phyloP scores from a whole-genome alignment of 1,140 invertebrate genomes.

The Venustaconcha ellipsiformis region DNA sequence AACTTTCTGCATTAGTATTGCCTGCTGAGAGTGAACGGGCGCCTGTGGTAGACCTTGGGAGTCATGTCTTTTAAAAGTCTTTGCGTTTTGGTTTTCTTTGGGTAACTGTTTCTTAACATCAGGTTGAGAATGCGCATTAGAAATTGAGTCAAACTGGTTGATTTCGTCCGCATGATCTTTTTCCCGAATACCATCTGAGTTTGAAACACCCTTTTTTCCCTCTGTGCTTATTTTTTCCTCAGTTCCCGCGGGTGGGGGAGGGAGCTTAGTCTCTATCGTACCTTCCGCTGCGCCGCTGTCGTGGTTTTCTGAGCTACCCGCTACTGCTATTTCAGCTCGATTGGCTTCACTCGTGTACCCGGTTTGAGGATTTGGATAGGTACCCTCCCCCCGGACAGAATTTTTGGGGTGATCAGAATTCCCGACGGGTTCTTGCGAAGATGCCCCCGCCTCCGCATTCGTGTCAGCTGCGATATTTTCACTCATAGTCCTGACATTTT shows the following conservation, averaged over 20 bases:
- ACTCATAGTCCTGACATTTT: conserved; percentile 11
- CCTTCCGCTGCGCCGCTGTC: neutral
- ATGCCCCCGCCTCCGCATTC: conserved; percentile 4
- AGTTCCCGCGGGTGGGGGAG: neutral
- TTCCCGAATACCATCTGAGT: conserved; percentile 27
- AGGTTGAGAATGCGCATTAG: conserved; percentile 40
- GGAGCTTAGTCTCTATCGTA: neutral
- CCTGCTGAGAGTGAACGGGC: conserved; percentile 3
- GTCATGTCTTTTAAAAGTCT: conserved; percentile 1
- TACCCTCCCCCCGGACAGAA: neutral
- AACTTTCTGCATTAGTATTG: neutral
- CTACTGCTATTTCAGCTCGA: conserved; percentile 5
- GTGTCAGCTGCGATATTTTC: conserved; percentile 8
- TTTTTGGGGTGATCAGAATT: conserved; percentile 1
- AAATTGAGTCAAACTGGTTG: conserved; percentile 52
- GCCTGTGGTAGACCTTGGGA: conserved; percentile 18
- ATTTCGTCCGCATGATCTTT: conserved; percentile 39
- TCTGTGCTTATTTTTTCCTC: conserved; percentile 2
- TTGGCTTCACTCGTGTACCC: conserved; percentile 6
- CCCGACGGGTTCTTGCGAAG: conserved; percentile 7
- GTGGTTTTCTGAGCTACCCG: conserved; percentile 2
- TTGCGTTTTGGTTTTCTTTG: conserved; percentile 5
- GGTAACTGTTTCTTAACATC: conserved; percentile 14
- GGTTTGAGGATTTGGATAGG: too few species aligned
- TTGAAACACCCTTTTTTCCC: neutral